These are phyloP conservation scores for Malurus melanocephalus DNA, from an alignment of 2,113 vertebrate genomes.

Conservation along the genomic window DNA sequence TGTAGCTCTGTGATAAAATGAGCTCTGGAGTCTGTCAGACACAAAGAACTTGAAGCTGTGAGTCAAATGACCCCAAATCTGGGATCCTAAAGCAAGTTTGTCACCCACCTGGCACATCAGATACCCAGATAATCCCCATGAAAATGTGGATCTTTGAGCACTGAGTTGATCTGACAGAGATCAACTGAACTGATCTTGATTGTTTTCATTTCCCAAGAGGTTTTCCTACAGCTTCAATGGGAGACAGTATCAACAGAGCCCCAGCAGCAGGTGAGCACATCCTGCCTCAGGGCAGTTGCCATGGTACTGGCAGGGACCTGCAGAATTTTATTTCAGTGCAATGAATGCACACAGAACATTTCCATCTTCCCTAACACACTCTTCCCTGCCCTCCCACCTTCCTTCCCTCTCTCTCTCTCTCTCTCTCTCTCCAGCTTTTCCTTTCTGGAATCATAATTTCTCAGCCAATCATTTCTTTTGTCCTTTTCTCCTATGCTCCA, in stretches of 20 bases:
- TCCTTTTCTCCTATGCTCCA: neutral
- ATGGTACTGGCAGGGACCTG: neutral
- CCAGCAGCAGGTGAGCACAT: neutral
- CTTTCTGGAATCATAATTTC: neutral
- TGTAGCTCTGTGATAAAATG: neutral
- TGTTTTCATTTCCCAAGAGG: neutral
- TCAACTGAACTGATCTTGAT: neutral
- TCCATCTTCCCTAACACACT: neutral
- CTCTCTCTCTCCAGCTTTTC: neutral
- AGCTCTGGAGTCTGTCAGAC: neutral
- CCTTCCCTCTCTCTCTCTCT: neutral
- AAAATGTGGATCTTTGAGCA: rapidly evolving
- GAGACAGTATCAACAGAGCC: neutral
- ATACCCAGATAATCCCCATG: neutral
- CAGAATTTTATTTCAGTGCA: neutral
- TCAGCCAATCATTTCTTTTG: neutral
- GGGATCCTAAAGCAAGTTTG: neutral
- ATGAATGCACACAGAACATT: neutral
- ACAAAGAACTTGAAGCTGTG: neutral
- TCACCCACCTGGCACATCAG: neutral
- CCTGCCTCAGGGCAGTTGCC: neutral
- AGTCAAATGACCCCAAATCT: neutral
- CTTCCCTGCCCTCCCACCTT: neutral
- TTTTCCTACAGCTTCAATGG: neutral
- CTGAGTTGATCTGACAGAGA: neutral